Evolutionary conservation across 1,140 invertebrate species (phyloP), one percentile per base, ranked within the genome.

Genomic region (Drosophila pruinosa): DNA sequence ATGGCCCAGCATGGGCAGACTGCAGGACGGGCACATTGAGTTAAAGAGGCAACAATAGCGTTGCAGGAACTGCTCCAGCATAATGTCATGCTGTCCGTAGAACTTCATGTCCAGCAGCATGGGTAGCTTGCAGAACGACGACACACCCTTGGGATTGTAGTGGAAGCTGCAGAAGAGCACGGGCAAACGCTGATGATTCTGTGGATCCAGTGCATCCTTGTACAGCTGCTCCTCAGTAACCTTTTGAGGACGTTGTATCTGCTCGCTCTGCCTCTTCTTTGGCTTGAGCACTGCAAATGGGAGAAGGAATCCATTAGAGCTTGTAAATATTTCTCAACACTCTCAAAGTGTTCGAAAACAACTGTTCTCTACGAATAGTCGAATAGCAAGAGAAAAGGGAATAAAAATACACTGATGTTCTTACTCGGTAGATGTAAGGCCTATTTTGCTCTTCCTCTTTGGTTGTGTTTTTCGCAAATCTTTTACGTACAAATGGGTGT

Each of bases 1-100:
- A 91, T 99, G 98, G 43, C 97, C 95, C 26, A 96, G 92, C 94
- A 99, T 98, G 2, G 97, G 94, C 3, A 95, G 94, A 24, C 95
- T 94, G 92, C 98, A 99, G 0, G 96, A 96, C 0, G 96, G 96
- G 89, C 98, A 99, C 24, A 94, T 94, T 89, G 97, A 98, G 1
- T 95, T 94, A 10, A 93, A 93, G 65, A 95, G 94, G 85, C 98
- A 97, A 91, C 98, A 99, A 89, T 98, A 99, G 47, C 96, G 93
- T 91, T 98, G 97, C 1, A 99, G 92, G 91, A 99, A 99, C 67
- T 95, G 95, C 36, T 98, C 99, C 3, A 99, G 91, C 2, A 98
- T 96, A 64, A 99, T 98, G 90, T 99, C 99, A 83, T 98, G 97
- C 12, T 94, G 93, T 0, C 97, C 97, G 91, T 99, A 99, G 91